Conservation (phyloP, 2,797 vertebrate species). For the Phrynocephalus vlangalii region DNA sequence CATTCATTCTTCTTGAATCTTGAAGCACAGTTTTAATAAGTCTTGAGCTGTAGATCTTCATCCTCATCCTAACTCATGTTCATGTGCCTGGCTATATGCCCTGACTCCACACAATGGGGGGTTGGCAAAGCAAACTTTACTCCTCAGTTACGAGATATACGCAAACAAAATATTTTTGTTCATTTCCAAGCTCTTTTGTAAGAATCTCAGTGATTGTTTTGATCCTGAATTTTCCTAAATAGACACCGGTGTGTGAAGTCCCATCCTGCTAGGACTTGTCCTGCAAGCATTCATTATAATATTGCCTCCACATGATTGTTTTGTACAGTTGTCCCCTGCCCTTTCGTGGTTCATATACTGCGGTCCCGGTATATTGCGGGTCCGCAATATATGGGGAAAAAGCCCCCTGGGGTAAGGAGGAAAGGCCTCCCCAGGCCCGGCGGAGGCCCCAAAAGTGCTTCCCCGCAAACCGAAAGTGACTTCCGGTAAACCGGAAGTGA, state of each 20-base stretch:
- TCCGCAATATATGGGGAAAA: too few relatives aligned
- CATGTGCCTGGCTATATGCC: neutral
- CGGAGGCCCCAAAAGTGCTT: too few relatives aligned
- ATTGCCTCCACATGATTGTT: neutral
- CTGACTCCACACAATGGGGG: neutral
- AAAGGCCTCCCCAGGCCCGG: too few relatives aligned
- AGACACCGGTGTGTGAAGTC: neutral
- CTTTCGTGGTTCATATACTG: too few relatives aligned
- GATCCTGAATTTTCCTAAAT: neutral
- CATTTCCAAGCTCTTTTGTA: slow-evolving; percentile 1
- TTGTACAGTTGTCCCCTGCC: neutral
- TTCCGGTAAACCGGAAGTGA: too few relatives aligned
- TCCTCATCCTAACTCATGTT: too few relatives aligned
- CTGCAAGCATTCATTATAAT: neutral
- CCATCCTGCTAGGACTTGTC: neutral
- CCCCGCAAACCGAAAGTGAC: too few relatives aligned
- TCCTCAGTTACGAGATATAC: neutral
- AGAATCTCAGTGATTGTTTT: neutral
- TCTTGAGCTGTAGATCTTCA: neutral
- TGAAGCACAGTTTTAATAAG: too few relatives aligned
- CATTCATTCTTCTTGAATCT: too few relatives aligned
- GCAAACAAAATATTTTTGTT: neutral
- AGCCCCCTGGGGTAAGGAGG: too few relatives aligned
- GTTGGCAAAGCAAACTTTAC: neutral
- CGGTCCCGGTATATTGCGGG: too few relatives aligned